These are phyloP conservation scores for Portevinia maculata DNA, from an alignment of 2,888 invertebrate species.

Conservation along the genomic window DNA sequence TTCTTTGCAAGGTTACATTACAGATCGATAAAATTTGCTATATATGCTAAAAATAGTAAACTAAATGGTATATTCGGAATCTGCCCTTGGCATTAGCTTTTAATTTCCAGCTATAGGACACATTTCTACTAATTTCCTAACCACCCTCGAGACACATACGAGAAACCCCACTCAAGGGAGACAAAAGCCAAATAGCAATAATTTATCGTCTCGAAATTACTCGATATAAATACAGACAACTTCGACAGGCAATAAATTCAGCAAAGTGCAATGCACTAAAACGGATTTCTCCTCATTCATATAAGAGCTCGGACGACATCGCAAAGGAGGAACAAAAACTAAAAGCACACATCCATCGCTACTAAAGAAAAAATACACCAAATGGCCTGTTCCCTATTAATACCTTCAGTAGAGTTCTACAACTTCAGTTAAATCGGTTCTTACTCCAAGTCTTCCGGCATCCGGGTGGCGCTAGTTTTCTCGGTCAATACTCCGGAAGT, in stretches of 20 bases:
- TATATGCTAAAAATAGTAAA: too few species aligned
- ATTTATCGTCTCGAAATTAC: constrained; percentile 72
- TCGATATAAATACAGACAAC: constrained; percentile 72
- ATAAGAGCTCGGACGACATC: constrained; percentile 17
- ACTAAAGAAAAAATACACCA: constrained; percentile 20
- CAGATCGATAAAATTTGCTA: too few species aligned
- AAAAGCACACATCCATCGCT: constrained; percentile 11
- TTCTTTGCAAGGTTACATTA: too few species aligned
- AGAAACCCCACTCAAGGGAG: constrained; percentile 31
- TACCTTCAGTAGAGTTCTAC: constrained; percentile 27
- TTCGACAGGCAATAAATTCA: constrained; percentile 73
- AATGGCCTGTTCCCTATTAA: constrained; percentile 33
- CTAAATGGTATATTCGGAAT: neutral
- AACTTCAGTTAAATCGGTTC: constrained; percentile 42
- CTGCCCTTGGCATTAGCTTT: constrained; percentile 27
- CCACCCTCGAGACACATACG: constrained; percentile 19
- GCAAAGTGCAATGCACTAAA: constrained; percentile 71
- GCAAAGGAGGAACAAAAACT: constrained; percentile 26
- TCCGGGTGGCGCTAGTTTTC: constrained; percentile 33
- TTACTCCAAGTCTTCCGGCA: constrained; percentile 4
- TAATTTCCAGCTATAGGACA: neutral
- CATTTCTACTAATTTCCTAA: neutral
- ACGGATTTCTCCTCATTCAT: constrained; percentile 58
- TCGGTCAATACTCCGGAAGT: constrained; percentile 76
- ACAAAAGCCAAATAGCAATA: constrained; percentile 65